These are phyloP conservation scores for Oasisia sp. DNA, from an alignment of 2,888 invertebrate species.

Conservation along the genomic window DNA sequence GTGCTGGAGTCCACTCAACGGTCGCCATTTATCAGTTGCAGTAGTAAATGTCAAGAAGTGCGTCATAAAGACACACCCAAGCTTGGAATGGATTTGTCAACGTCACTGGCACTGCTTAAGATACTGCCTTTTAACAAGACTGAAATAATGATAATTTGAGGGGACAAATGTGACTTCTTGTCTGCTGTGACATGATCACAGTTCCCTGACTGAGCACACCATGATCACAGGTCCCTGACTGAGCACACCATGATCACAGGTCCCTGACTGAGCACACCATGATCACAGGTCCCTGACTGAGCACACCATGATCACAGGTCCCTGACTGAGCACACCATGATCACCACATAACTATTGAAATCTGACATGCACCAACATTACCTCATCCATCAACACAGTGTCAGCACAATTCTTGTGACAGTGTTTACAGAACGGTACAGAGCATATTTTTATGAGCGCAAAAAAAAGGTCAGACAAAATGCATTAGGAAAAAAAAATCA, in stretches of 20 bases:
- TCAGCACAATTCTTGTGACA: too few species aligned
- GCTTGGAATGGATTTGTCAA: neutral
- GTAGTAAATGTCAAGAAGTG: neutral
- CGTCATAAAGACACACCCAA: neutral
- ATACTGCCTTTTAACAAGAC: neutral
- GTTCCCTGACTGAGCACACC: neutral
- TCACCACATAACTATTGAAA: neutral
- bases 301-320: neutral
- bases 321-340: neutral
- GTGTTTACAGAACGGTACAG: too few species aligned
- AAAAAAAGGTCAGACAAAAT: too few species aligned
- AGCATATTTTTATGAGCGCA: too few species aligned
- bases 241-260: neutral
- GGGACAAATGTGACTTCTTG: neutral
- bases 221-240: too few species aligned
- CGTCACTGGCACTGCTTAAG: neutral
- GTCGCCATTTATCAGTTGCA: neutral
- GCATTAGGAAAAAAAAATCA: too few species aligned
- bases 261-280: neutral
- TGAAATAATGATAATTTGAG: neutral
- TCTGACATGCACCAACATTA: neutral
- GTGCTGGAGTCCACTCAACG: neutral
- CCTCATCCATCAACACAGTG: too few species aligned
- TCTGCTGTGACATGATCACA: neutral
- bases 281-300: neutral